Evolutionary conservation across 2,113 vertebrate genomes (phyloP).

Genomic region (Labrus mixtus): DNA sequence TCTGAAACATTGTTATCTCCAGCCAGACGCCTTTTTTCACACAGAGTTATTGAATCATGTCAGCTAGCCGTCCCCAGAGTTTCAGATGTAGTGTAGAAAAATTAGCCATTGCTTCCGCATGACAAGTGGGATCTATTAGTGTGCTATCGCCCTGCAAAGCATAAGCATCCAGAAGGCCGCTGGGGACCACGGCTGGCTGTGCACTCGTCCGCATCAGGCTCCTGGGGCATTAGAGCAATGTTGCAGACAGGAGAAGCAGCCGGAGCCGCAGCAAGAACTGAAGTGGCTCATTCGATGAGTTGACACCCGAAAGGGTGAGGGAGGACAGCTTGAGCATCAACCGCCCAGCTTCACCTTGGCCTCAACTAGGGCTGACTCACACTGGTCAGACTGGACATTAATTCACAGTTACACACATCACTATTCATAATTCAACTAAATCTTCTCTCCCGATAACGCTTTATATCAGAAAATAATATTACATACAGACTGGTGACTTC

Average conservation of each 20-base stretch:
- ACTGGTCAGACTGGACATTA: slow-evolving; percentile 21
- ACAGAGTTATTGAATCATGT: slow-evolving; percentile 81
- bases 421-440: neutral
- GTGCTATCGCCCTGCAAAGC: slow-evolving; percentile 78
- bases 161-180: slow-evolving; percentile 71
- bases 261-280: slow-evolving; percentile 31
- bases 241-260: slow-evolving; percentile 55
- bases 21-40: slow-evolving; percentile 76
- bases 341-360: slow-evolving; percentile 29
- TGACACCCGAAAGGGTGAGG: slow-evolving; percentile 58
- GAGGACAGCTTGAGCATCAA: slow-evolving; percentile 14
- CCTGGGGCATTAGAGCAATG: slow-evolving; percentile 67
- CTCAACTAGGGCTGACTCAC: slow-evolving; percentile 46
- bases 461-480: too few species aligned
- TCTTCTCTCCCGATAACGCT: neutral
- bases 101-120: slow-evolving; percentile 83
- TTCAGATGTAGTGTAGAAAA: slow-evolving; percentile 81
- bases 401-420: neutral
- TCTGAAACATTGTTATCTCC: slow-evolving; percentile 79
- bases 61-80: slow-evolving; percentile 75
- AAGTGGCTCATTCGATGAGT: slow-evolving; percentile 62
- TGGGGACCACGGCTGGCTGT: slow-evolving; percentile 69
- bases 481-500: neutral
- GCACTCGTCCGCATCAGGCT: slow-evolving; percentile 63
- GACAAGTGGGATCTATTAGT: slow-evolving; percentile 86